Base-by-base conservation (phyloP, 2,888 invertebrate genomes). In the Cotesia congregata region DNA sequence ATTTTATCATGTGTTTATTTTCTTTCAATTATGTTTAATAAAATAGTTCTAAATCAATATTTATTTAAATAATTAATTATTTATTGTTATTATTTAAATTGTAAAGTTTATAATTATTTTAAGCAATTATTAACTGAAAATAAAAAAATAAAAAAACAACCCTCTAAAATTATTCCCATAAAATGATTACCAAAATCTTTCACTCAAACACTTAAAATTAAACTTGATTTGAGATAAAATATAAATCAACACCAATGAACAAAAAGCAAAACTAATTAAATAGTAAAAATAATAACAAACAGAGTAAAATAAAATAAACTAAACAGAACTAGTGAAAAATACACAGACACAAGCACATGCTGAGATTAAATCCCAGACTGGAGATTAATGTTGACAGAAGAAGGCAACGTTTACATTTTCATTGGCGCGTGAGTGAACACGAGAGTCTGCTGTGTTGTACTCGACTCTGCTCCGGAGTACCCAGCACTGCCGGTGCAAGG, bases 371-470 rank as follows among this genome's bases (percentile, higher is more conserved):
- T 74, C 59, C 64, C 50, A 41, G 20, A 1, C 20, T 70, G 39
- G 60, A 64, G 71, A 70, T 75, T 71, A 65, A 71, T 71, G 71
- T 75, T 75, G 70, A 75, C 70, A 64, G 20, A 69, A 30, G 12
- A 59, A 61, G 38, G 59, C 50, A 59, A 41, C 17, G 30, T 41
- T 62, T 74, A 74, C 61, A 74, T 69, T 69, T 74, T 62, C 61
- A 75, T 75, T 70, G 69, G 64, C 59, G 15, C 38, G 41, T 15
- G 59, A 20, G 59, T 50, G 20, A 12, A 69, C 41, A 75, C 15
- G 9, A 70, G 15, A 40, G 59, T 41, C 50, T 50, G 50, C 50
- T 12, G 50, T 50, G 12, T 50, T 50, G 7, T 50, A 50, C 50
- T 50, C 50, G 7, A 12, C 50, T 30, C 30, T 30, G 30, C 30